Base-by-base conservation (phyloP, 2,113 vertebrate species). In the Synodontis membranacea region DNA sequence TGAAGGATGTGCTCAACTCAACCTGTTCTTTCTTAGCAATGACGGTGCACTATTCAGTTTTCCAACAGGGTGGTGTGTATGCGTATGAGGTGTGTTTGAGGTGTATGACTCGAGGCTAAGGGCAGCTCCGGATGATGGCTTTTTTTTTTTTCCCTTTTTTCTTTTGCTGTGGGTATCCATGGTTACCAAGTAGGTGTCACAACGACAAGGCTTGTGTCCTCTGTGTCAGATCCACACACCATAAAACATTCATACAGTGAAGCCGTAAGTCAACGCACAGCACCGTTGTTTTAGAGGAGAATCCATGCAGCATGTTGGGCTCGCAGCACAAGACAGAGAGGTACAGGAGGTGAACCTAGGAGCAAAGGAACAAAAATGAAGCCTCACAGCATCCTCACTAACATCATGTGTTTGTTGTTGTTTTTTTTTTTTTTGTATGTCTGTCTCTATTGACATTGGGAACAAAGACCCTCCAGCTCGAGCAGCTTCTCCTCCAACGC, bases 381-480 rank as follows among this genome's bases (percentile, higher is more conserved):
- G 21, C 19, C 70, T 52, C 25, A 42, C 8, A 66, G 56, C 21
- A 8, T 64, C 76, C 76, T 42, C 28, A 87, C 84, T 75, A 82
- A 74, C 88, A 80, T 80, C 11, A 28, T 60, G 60, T 74, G 0
- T 82, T 85, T 54, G n/a, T n/a, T n/a, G n/a, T n/a, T 89, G 76
- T 80, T 44, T 88, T 50, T 91, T 83, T 81, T 46, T 78, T 50
- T 83, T 42, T 1, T 84, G 54, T 80, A 52, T 37, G 37, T 74
- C 34, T 90, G 74, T 62, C n/a, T n/a, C 44, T 60, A 21, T 75
- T 89, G 60, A 34, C 60, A 44, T 82, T 83, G 84, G 68, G 68
- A 84, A 81, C 42, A 75, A 93, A 95, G 95, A 93, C 94, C 94
- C 85, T 94, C 95, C 80, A 95, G 93, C 91, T 95, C 95, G 9